Evolutionary conservation across 1,140 invertebrate species (phyloP), one percentile per base, ranked within the genome.

Genomic region (Bradysia coprophila): DNA sequence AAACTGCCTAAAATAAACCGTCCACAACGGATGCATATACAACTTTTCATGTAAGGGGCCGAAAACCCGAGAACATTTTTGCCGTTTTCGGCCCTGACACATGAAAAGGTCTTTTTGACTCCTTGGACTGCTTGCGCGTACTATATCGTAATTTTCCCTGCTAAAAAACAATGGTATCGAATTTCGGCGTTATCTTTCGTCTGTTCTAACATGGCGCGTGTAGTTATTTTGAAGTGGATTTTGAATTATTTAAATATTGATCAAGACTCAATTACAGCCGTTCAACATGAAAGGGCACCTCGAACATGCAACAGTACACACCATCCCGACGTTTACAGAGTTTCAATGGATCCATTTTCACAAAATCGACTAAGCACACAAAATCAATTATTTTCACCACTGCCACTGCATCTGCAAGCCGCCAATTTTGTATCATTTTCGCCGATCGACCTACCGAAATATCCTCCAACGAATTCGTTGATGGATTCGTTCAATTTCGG

Each of bases 201-300:
- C n/a, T n/a, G n/a, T n/a, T n/a, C n/a, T n/a, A n/a, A n/a, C n/a
- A n/a, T n/a, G n/a, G n/a, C n/a, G n/a, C n/a, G n/a, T n/a, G n/a
- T n/a, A n/a, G n/a, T n/a, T n/a, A n/a, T n/a, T n/a, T n/a, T n/a
- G n/a, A n/a, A n/a, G n/a, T n/a, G n/a, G n/a, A n/a, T n/a, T n/a
- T n/a, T n/a, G n/a, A n/a, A n/a, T n/a, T n/a, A 6, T 8, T 8
- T 8, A 28, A 28, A 8, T 28, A 28, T 8, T 8, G 24, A 28
- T 6, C 13, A 28, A 28, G 13, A 28, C 13, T 8, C 6, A 41
- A 34, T 42, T 34, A 46, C 68, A 91, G 87, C 87, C 45, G 87
- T 91, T 4, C 86, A 91, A 56, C 84, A 91, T 61, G 86, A 91
- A 62, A 65, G 87, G 47, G 83, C 86, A 11, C 84, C 85, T 1